Evolutionary conservation across 1,140 invertebrate species (phyloP), one percentile per base, ranked within the genome.

Genomic region (Drosophila saltans): DNA sequence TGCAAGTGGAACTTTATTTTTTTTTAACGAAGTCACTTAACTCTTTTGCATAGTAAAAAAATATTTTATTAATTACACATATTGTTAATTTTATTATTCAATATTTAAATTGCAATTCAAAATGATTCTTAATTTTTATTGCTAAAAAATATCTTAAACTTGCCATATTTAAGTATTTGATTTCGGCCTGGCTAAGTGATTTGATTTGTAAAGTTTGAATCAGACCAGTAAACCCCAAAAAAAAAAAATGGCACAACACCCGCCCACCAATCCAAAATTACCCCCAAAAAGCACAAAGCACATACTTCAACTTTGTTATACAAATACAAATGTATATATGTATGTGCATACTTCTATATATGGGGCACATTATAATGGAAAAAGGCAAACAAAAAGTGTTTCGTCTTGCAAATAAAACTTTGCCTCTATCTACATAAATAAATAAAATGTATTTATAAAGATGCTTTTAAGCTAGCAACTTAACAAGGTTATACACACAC

Each of bases 391-490:
- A 73, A 66, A 80, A 84, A 84, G 78, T 86, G 83, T 77, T 88
- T 71, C 79, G 72, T 77, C 84, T 84, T 83, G 72, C 40, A 68
- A 78, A 52, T 52, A 52, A 52, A 52, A 71, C 60, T 78, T 81
- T 75, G 78, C 68, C 61, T 66, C 64, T 77, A 63, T 69, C 76
- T 62, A 70, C 80, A 91, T 91, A 91, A 91, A 91, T 91, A 91
- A 91, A 91, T 91, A 88, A 91, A 82, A 83, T 89, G 81, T 89
- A 78, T 91, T 91, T 91, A 85, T 91, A 90, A 91, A 85, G 89
- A 91, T 85, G 89, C 89, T 91, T 91, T 91, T 85, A 91, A 82
- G 86, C 73, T 71, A 70, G 72, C 30, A 83, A 78, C 67, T 82
- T 89, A 89, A 89, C 75, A 89, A 84, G 80, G 74, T 89, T 84